These are phyloP conservation scores for Cotesia glomerata DNA, from an alignment of 1,140 invertebrate species.

Conservation along the genomic window DNA sequence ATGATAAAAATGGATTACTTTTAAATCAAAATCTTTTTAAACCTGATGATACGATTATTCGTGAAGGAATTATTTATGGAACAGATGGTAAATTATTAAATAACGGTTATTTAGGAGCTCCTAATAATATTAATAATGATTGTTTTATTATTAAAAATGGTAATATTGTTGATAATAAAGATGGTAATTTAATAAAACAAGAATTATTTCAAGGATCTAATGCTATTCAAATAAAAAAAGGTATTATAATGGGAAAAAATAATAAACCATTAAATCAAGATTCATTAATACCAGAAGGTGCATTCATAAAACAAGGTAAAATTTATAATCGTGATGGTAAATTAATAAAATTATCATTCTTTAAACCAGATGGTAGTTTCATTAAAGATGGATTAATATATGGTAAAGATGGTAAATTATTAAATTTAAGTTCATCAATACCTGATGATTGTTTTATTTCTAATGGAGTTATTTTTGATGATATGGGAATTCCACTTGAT, in stretches of 20 bases:
- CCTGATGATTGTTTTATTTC: conserved; percentile 52
- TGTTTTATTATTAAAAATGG: conserved; percentile 52
- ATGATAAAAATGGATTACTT: conserved; percentile 45
- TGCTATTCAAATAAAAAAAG: conserved; percentile 54
- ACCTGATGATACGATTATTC: conserved; percentile 48
- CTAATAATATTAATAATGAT: conserved; percentile 26
- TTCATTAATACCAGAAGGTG: conserved; percentile 54
- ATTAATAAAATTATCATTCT: conserved; percentile 52
- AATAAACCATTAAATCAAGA: conserved; percentile 55
- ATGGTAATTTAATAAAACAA: conserved; percentile 56
- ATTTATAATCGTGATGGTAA: conserved; percentile 54
- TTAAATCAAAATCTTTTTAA: conserved; percentile 57
- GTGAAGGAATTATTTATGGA: conserved; percentile 51
- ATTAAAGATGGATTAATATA: conserved; percentile 55
- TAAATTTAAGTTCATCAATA: conserved; percentile 49
- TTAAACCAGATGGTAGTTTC: conserved; percentile 56
- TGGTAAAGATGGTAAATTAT: conserved; percentile 50
- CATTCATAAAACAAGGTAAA: conserved; percentile 54
- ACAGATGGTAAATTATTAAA: conserved; percentile 40
- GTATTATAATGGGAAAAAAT: conserved; percentile 49
- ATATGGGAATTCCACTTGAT: conserved; percentile 46
- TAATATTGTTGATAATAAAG: conserved; percentile 48
- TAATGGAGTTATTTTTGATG: conserved; percentile 55
- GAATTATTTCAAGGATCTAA: conserved; percentile 52
- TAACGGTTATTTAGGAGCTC: conserved; percentile 44